Percentiles rank a stretch among this genome's conserved stretches.
phyloP scores from a whole-genome alignment of 2,113 vertebrate genomes.

The Ceyx margarethae region DNA sequence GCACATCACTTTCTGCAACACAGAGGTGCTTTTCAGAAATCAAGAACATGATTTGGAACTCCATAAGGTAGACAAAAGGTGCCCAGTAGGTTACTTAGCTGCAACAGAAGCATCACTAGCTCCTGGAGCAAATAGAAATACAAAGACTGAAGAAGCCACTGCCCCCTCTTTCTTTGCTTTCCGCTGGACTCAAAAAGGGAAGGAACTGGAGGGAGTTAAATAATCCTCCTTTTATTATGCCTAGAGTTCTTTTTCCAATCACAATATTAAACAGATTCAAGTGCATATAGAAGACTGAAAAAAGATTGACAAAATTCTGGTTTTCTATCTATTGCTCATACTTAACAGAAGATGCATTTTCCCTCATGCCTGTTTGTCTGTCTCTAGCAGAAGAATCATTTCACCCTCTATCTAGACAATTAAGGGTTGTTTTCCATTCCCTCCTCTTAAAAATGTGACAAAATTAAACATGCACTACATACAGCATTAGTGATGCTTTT shows the following conservation, averaged over 20 bases:
- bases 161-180: background rate
- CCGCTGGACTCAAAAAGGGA: background rate
- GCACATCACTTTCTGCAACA: background rate
- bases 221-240: background rate
- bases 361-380: background rate
- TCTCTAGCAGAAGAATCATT: background rate
- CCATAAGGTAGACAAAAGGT: background rate
- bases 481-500: background rate
- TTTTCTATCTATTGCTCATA: background rate
- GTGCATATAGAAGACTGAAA: background rate
- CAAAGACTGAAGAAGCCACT: background rate
- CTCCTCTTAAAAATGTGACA: background rate
- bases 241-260: background rate
- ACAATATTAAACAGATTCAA: fast-evolving
- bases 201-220: background rate
- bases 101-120: background rate
- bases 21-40: background rate
- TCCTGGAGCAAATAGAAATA: background rate
- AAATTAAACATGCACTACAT: background rate
- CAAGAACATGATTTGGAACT: background rate
- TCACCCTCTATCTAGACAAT: background rate
- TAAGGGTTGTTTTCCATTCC: background rate
- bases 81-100: background rate
- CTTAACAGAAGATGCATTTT: background rate
- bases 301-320: background rate